A percentile compares a stretch with the other conserved stretches of the same genome.
phyloP scores from a whole-genome alignment of 2,888 invertebrate species.

The Cheilosia urbana region DNA sequence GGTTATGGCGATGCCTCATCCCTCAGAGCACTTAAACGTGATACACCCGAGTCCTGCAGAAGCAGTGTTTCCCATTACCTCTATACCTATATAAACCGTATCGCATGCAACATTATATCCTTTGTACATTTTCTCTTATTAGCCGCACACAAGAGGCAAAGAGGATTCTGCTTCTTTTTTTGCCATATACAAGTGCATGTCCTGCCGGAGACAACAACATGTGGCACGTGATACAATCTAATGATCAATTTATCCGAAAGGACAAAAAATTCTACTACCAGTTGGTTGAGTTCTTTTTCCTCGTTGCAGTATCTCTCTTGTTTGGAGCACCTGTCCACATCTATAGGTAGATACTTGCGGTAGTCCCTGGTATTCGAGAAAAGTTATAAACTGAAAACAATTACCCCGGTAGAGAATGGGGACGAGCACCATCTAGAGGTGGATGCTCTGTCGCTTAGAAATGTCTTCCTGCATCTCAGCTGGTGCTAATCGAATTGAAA shows the following conservation, averaged over 20 bases:
- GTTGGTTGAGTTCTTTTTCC: conserved; percentile 6
- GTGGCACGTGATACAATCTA: conserved; percentile 66
- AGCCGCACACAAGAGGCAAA: conserved; percentile 7
- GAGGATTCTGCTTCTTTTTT: not conserved
- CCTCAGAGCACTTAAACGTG: conserved; percentile 12
- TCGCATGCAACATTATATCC: conserved; percentile 33
- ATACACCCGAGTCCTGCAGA: conserved; percentile 9
- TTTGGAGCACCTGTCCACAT: conserved; percentile 9
- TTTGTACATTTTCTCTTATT: conserved; percentile 38
- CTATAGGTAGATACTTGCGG: conserved; percentile 1
- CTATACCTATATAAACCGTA: not conserved
- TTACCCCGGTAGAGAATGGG: not conserved
- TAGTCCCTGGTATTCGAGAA: conserved; percentile 7
- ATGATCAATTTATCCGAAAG: conserved; percentile 53
- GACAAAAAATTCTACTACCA: not conserved
- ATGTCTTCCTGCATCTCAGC: not conserved
- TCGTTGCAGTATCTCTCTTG: conserved; percentile 9
- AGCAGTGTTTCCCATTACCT: not conserved
- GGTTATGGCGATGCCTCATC: conserved; percentile 6
- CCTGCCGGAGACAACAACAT: conserved; percentile 40
- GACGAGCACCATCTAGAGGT: not conserved
- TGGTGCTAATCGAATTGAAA: not conserved
- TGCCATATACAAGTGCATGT: not conserved
- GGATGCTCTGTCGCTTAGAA: not conserved
- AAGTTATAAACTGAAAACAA: conserved; percentile 7